Percentiles rank a stretch among this genome's conserved stretches.
Evolutionary conservation across 2,888 invertebrate genomes (phyloP).

Genomic region (Rhamnusium bicolor): DNA sequence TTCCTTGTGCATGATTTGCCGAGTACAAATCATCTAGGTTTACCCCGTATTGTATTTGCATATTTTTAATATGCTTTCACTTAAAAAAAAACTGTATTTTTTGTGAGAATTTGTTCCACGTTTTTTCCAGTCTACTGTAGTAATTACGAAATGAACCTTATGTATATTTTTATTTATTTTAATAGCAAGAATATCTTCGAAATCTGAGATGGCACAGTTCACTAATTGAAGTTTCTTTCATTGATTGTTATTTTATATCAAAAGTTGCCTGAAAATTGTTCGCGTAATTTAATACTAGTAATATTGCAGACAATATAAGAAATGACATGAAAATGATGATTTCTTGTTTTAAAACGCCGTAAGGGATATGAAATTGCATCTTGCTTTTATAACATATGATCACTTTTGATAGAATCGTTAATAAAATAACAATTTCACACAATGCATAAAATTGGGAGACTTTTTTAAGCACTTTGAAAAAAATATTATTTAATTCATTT

Average conservation of each 20-base stretch:
- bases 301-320: neutral
- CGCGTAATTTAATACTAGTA: neutral
- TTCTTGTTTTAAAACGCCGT: neutral
- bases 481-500: too few relatives aligned
- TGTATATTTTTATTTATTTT: neutral
- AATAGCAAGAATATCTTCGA: neutral
- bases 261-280: neutral
- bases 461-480: too few relatives aligned
- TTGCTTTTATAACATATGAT: neutral
- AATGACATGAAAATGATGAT: constrained; percentile 16
- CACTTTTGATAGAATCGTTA: neutral
- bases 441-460: too few relatives aligned
- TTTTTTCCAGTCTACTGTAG: too few relatives aligned
- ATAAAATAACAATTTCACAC: neutral
- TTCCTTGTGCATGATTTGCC: too few relatives aligned
- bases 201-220: neutral
- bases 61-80: too few relatives aligned
- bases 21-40: too few relatives aligned
- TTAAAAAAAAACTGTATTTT: too few relatives aligned
- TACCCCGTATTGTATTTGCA: too few relatives aligned
- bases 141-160: too few relatives aligned
- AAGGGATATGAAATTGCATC: neutral
- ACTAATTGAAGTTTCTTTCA: constrained; percentile 12
- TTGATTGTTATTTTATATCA: neutral
- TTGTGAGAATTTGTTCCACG: too few relatives aligned